phyloP scores from a whole-genome alignment of 1,140 invertebrate species.

The Drosophila nannoptera region DNA sequence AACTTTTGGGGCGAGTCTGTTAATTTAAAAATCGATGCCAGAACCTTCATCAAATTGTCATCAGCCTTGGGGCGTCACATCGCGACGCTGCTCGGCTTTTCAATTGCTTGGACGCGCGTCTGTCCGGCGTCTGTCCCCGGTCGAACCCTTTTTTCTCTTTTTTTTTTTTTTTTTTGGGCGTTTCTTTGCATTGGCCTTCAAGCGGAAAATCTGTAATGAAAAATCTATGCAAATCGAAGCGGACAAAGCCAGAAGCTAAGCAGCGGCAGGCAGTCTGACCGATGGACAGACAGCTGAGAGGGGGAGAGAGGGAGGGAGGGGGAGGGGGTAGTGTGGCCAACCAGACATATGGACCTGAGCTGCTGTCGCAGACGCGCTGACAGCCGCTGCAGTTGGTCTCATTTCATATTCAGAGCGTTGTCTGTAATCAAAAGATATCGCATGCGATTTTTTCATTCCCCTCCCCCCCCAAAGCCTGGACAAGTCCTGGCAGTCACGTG shows the following conservation, averaged over 20 bases:
- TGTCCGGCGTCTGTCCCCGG: background rate
- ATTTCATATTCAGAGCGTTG: conserved; percentile 62
- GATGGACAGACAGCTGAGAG: conserved; percentile 1
- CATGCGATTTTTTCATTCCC: conserved; percentile 56
- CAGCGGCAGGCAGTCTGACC: conserved; percentile 12
- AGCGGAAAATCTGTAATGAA: conserved; percentile 66
- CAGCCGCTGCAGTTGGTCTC: conserved; percentile 62
- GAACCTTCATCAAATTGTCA: conserved; percentile 72
- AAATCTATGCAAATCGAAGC: conserved; percentile 72
- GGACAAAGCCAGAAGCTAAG: conserved; percentile 30
- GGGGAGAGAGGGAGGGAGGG: background rate
- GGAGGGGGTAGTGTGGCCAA: background rate
- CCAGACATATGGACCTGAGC: conserved; percentile 44
- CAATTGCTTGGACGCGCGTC: conserved; percentile 35
- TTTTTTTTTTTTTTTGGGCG: conserved; percentile 24
- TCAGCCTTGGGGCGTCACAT: conserved; percentile 42
- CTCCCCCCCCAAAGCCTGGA: conserved; percentile 32
- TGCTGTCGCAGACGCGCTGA: conserved; percentile 34
- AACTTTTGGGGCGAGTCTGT: conserved; percentile 50
- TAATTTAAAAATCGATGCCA: conserved; percentile 71
- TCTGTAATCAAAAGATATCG: conserved; percentile 66
- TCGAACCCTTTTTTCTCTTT: conserved; percentile 45
- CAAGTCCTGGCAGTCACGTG: conserved; percentile 48
- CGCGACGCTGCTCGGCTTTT: conserved; percentile 15
- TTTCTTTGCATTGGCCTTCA: conserved; percentile 36